A percentile compares a stretch with the other conserved stretches of the same genome.
Conservation (phyloP, 1,140 invertebrate genomes). For the Drosophila bocqueti region DNA sequence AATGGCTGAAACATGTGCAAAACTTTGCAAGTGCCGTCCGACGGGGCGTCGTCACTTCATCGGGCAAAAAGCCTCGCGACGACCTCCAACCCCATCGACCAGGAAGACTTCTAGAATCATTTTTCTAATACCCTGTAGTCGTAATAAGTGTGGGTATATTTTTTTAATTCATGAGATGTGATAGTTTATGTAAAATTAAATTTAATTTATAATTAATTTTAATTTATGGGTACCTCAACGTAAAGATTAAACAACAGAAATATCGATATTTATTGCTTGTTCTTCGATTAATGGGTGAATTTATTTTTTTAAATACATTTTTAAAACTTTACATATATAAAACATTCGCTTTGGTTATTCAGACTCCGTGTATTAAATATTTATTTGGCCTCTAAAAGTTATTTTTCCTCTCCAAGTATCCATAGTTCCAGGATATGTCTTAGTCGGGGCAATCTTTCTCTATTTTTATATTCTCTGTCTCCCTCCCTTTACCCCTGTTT, state of each 20-base stretch:
- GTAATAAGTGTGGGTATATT: not conserved
- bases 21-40: conserved; percentile 24
- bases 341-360: no score
- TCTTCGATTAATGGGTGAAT: no score
- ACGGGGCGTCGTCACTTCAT: conserved; percentile 64
- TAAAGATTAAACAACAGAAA: no score
- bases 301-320: no score
- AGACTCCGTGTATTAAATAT: no score
- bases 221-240: no score
- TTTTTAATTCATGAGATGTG: no score
- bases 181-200: no score
- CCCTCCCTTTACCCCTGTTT: conserved; percentile 41
- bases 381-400: not conserved
- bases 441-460: not conserved
- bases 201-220: no score
- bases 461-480: not conserved
- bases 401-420: not conserved
- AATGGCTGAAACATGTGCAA: conserved; percentile 52
- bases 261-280: no score
- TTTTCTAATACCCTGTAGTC: not conserved
- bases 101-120: conserved; percentile 53
- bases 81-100: conserved; percentile 50
- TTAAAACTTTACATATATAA: no score
- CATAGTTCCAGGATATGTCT: not conserved
- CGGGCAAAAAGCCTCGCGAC: conserved; percentile 59